Percentiles rank a stretch among this genome's conserved stretches.
Evolutionary conservation across 2,888 invertebrate species (phyloP).

Genomic region (Zygothrica quintamaculata): DNA sequence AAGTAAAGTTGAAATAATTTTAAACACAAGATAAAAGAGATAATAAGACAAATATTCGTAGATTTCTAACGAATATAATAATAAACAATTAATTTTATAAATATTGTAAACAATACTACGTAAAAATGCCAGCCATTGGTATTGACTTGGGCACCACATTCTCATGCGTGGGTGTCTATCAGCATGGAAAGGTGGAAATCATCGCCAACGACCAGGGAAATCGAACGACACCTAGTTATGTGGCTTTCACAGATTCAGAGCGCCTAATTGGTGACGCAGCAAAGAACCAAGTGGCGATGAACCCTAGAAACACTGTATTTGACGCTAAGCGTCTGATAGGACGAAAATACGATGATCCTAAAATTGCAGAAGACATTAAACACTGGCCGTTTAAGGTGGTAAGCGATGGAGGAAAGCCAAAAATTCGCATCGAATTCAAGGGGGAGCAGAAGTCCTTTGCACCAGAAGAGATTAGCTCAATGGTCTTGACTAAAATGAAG

Average conservation of each 20-base stretch:
- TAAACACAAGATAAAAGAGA: too few species aligned
- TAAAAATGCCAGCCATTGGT: slow-evolving; percentile 87
- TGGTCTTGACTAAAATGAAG: too few species aligned
- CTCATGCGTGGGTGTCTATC: slow-evolving; percentile 93
- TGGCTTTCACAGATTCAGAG: too few species aligned
- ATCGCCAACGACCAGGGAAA: slow-evolving; percentile 93
- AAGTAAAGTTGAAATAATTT: too few species aligned
- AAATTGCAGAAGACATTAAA: slow-evolving; percentile 96
- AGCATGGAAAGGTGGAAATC: slow-evolving; percentile 93
- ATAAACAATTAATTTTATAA: too few species aligned
- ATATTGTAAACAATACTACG: too few species aligned
- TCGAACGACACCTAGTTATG: too few species aligned
- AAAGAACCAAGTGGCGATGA: too few species aligned
- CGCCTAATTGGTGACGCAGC: too few species aligned
- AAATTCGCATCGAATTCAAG: slow-evolving; percentile 93
- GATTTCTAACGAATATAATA: too few species aligned
- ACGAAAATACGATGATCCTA: slow-evolving; percentile 93
- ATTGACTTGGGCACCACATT: slow-evolving; percentile 85
- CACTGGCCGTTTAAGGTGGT: slow-evolving; percentile 97
- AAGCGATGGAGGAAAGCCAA: slow-evolving; percentile 91
- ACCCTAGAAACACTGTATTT: slow-evolving; percentile 94
- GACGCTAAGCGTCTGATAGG: slow-evolving; percentile 98
- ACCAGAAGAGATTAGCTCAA: slow-evolving; percentile 95
- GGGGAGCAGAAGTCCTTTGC: slow-evolving; percentile 95
- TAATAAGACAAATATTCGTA: too few species aligned